Base-by-base conservation (phyloP, 64 coral and sea anemone genomes). In the Catalaphyllia jardinei region DNA sequence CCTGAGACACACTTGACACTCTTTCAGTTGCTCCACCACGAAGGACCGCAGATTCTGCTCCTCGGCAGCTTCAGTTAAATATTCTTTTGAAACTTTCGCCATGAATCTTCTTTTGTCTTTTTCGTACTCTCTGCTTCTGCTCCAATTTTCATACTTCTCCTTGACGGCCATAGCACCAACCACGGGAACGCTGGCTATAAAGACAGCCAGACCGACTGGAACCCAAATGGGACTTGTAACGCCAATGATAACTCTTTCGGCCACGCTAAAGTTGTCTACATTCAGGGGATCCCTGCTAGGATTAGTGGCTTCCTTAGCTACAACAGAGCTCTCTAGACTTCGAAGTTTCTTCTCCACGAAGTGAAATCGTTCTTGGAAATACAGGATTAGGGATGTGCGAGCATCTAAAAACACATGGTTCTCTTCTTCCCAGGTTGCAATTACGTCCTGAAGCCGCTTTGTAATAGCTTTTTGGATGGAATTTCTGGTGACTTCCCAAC, bases 351-450 rank as follows among this genome's bases (percentile, higher is more conserved):
- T 73, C 52, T 88, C 86, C 18, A 88, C 54, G 24, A 76, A 9
- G 18, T 76, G 35, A 50, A 35, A 88, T 27, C 74, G 29, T 39
- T 76, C 8, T 29, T 62, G 73, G 49, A 88, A 76, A 73, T 76
- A 28, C 12, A 22, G 25, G 5, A 76, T 33, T 9, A 88, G 29
- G 14, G 28, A 76, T 17, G 60, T 14, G 13, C 86, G 52, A 76
- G 73, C 86, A 20, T 61, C 57, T 3, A 54, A 14, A 55, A 88
- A 88, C 19, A 76, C 29, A 35, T 62, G 15, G 17, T 76, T 77
- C 22, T 62, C 49, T 75, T 88, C 86, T 76, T 88, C 86, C 86
- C 86, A 88, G 15, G 60, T 38, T 17, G 75, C n/a, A 8, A 88
- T 88, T 42, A 42, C 31, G 0, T 76, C 74, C 16, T 29, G 72